Conservation (phyloP, 2,797 vertebrate species). For the Neoniphon sammara region DNA sequence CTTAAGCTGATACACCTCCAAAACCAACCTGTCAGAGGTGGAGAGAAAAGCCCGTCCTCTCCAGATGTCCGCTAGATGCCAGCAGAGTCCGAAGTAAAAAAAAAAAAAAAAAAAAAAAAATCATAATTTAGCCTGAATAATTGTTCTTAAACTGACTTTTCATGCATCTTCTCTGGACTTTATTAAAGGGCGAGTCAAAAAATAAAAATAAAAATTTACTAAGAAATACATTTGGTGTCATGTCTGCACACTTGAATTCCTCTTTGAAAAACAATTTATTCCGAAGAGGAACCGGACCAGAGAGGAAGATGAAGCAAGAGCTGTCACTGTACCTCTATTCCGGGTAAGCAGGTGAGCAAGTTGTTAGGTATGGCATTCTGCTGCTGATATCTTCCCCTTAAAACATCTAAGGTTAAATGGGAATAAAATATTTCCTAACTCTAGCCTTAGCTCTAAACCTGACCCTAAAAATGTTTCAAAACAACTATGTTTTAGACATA, state of each 20-base stretch:
- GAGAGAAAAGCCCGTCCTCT: neutral
- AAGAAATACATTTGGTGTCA: neutral
- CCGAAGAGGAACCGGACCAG: no score
- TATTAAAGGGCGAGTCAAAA: no score
- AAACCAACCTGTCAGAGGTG: no score
- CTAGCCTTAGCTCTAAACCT: no score
- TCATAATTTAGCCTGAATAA: no score
- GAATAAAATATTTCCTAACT: neutral
- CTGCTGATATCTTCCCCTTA: no score
- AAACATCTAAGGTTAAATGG: no score
- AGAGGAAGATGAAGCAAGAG: neutral
- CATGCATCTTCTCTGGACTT: no score
- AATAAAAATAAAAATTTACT: no score
- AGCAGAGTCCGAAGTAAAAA: conserved; percentile 3
- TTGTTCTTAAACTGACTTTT: neutral
- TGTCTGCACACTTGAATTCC: neutral
- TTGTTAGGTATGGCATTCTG: neutral
- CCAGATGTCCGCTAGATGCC: conserved; percentile 39
- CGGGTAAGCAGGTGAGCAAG: no score
- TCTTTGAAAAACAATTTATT: neutral
- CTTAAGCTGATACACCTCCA: neutral
- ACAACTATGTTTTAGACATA: no score
- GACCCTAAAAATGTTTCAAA: no score
- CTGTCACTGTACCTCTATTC: conserved; percentile 42
- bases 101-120: neutral